Conservation (phyloP, 2,113 vertebrate genomes). For the Aix galericulata region DNA sequence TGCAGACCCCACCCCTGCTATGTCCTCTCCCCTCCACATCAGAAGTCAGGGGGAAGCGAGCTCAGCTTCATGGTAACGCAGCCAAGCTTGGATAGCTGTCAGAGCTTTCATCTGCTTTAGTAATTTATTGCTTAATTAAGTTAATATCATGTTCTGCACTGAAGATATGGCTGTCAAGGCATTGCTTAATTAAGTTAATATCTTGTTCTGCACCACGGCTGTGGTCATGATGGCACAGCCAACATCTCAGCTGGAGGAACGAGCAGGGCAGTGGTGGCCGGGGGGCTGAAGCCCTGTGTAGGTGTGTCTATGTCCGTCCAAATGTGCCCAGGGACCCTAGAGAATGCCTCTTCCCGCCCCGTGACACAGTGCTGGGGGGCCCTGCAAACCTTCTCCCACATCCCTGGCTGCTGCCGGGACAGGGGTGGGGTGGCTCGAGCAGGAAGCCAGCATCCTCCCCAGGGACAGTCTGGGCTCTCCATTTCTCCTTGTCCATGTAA, state of each 20-base stretch:
- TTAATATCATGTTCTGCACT: not conserved
- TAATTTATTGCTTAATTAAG: conserved; percentile 19
- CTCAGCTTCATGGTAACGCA: not conserved
- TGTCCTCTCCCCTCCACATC: not conserved
- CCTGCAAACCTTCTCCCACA: not conserved
- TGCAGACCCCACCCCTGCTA: rapidly evolving
- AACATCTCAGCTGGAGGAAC: rapidly evolving
- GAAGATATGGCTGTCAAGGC: not conserved
- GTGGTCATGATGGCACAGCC: rapidly evolving
- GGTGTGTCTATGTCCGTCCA: rapidly evolving
- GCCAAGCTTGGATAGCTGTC: not conserved
- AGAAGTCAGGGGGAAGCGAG: not conserved
- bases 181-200: not conserved
- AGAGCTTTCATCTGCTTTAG: not conserved
- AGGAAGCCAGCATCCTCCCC: not conserved
- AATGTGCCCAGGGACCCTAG: not conserved
- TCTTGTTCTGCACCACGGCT: not conserved
- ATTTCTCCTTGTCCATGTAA: rapidly evolving
- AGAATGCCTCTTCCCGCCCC: not conserved
- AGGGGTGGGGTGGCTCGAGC: rapidly evolving
- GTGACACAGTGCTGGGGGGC: not conserved
- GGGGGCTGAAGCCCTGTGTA: not conserved
- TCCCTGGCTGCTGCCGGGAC: rapidly evolving
- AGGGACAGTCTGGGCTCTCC: rapidly evolving
- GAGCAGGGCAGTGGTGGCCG: not conserved